phyloP scores from a whole-genome alignment of 1,140 invertebrate species.

The Lepidurus arcticus region DNA sequence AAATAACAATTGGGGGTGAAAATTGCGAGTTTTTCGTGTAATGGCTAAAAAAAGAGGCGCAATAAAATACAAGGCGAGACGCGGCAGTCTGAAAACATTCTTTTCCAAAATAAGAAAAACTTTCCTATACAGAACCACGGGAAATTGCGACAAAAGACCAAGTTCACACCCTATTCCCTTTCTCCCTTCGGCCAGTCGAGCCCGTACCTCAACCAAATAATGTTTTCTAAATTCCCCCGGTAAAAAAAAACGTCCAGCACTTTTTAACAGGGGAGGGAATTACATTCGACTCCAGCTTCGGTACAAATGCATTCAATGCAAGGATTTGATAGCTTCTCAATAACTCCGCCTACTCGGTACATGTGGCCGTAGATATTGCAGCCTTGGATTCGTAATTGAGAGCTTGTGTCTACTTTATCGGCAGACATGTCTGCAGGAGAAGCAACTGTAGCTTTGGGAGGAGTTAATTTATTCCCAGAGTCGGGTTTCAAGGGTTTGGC shows the following conservation, averaged over 20 bases:
- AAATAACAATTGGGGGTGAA: neutral
- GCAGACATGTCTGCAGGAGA: neutral
- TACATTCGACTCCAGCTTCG: constrained; percentile 77
- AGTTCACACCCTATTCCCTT: neutral
- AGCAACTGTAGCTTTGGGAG: neutral
- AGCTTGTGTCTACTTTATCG: neutral
- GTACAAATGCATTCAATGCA: constrained; percentile 82
- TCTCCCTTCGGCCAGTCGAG: neutral
- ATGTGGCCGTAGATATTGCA: constrained; percentile 88
- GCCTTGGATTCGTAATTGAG: constrained; percentile 64
- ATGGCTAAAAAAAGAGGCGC: constrained; percentile 16
- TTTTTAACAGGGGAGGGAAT: constrained; percentile 58
- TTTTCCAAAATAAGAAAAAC: neutral
- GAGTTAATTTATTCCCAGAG: neutral
- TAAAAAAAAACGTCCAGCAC: neutral
- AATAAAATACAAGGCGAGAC: neutral
- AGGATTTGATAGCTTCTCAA: constrained; percentile 70
- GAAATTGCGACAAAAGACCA: neutral
- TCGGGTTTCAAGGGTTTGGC: neutral
- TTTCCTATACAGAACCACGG: neutral
- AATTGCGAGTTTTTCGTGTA: neutral
- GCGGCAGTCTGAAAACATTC: neutral
- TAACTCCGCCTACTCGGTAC: constrained; percentile 76
- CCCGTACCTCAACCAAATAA: neutral
- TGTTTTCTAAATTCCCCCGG: neutral